A percentile compares a stretch with the other conserved stretches of the same genome.
Conservation (phyloP, 2,797 vertebrate genomes). For the Pelochelys cantorii region DNA sequence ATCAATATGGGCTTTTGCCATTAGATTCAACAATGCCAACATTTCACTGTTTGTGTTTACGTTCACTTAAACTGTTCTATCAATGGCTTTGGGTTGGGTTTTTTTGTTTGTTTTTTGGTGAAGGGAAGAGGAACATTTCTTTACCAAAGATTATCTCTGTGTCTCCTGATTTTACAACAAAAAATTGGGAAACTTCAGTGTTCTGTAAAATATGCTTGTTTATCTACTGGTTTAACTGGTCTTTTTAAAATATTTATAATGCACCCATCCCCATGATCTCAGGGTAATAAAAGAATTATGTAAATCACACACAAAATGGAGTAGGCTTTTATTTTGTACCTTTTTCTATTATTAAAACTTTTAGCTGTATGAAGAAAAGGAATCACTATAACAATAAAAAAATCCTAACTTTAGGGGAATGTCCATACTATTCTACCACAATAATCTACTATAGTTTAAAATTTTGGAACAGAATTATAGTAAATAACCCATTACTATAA, state of each 20-base stretch:
- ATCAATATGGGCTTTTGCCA: slow-evolving; percentile 31
- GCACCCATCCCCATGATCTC: background rate
- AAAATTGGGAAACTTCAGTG: background rate
- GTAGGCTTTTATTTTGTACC: background rate
- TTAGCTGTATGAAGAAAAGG: background rate
- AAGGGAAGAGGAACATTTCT: slow-evolving; percentile 12
- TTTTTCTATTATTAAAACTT: slow-evolving; percentile 4
- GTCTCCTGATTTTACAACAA: slow-evolving; percentile 9
- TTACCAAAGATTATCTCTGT: slow-evolving; percentile 4
- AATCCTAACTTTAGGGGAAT: background rate
- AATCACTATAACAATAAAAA: background rate
- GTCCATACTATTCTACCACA: background rate
- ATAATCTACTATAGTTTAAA: background rate
- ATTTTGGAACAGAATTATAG: background rate
- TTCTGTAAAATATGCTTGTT: background rate
- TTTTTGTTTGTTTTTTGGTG: slow-evolving; percentile 21
- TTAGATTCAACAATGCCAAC: background rate
- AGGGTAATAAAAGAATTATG: background rate
- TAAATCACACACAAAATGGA: background rate
- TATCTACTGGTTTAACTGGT: background rate
- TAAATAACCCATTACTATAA: slow-evolving; percentile 3
- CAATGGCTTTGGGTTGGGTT: background rate
- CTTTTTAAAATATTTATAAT: background rate
- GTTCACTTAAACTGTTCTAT: slow-evolving; percentile 8
- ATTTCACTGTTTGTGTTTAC: slow-evolving; percentile 33